Percentiles rank a stretch among this genome's conserved stretches.
phyloP scores from a whole-genome alignment of 2,888 invertebrate species.

The Agrochola lota region DNA sequence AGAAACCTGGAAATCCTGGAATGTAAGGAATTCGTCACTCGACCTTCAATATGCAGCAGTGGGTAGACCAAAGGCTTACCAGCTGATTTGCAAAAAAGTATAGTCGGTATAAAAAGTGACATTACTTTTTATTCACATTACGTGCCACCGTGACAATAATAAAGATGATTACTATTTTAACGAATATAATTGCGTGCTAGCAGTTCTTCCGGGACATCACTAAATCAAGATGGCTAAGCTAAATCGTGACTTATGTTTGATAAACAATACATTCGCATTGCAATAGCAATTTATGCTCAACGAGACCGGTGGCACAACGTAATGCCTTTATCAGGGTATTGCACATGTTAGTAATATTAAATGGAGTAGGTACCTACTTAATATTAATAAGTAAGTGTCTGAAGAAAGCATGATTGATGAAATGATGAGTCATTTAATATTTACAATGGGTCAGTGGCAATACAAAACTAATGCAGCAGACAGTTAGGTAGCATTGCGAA shows the following conservation, averaged over 20 bases:
- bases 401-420: not conserved
- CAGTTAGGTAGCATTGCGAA: not conserved
- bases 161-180: not conserved
- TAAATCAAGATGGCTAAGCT: slow-evolving; percentile 36
- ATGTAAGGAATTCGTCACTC: slow-evolving; percentile 30
- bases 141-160: slow-evolving; percentile 6
- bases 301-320: slow-evolving; percentile 8
- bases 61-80: not conserved
- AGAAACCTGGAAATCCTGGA: slow-evolving; percentile 7
- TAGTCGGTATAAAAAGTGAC: slow-evolving; percentile 17
- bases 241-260: slow-evolving; percentile 37
- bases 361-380: not conserved
- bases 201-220: slow-evolving; percentile 28
- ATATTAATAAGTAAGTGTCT: not conserved
- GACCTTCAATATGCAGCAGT: slow-evolving; percentile 6
- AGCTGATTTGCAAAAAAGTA: slow-evolving; percentile 26
- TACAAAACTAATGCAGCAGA: not conserved
- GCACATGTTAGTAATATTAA: slow-evolving; percentile 15
- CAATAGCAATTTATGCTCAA: slow-evolving; percentile 18
- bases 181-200: slow-evolving; percentile 5
- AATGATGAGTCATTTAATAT: not conserved
- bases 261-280: slow-evolving; percentile 29
- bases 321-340: slow-evolving; percentile 22
- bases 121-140: slow-evolving; percentile 10
- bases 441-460: not conserved